Evolutionary conservation across 2,797 vertebrate genomes (phyloP).

Genomic region (Sylvia borin): DNA sequence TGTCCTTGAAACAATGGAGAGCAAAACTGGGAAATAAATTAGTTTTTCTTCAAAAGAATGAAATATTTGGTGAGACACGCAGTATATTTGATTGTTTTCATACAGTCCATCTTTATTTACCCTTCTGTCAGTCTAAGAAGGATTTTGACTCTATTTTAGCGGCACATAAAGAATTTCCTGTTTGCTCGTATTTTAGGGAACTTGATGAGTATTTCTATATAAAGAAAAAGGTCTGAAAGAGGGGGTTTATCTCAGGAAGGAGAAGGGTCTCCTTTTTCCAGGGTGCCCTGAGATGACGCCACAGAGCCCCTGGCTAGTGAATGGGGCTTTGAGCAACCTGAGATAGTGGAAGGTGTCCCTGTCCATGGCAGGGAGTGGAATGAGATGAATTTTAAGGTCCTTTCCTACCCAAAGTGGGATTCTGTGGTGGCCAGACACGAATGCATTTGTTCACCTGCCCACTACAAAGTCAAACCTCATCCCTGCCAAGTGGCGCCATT

Average conservation of each 20-base stretch:
- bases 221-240: background rate
- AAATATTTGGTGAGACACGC: background rate
- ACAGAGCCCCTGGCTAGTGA: fast-evolving
- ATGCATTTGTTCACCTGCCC: background rate
- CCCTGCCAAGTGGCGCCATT: background rate
- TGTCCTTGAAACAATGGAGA: background rate
- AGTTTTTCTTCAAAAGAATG: background rate
- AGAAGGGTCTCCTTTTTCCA: background rate
- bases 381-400: background rate
- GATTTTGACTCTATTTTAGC: slow-evolving; percentile 9
- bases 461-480: background rate
- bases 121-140: background rate
- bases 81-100: background rate
- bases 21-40: background rate
- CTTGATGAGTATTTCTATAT: background rate
- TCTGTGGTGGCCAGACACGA: background rate
- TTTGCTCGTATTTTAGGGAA: background rate
- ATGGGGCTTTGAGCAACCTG: background rate
- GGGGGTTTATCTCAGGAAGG: background rate
- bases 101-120: background rate
- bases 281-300: background rate
- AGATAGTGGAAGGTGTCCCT: too few relatives aligned
- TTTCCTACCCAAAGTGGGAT: background rate
- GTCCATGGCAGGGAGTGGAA: background rate
- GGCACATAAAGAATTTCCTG: background rate